These are phyloP conservation scores for Epinotia brunnichana DNA, from an alignment of 2,888 invertebrate genomes.

Conservation along the genomic window DNA sequence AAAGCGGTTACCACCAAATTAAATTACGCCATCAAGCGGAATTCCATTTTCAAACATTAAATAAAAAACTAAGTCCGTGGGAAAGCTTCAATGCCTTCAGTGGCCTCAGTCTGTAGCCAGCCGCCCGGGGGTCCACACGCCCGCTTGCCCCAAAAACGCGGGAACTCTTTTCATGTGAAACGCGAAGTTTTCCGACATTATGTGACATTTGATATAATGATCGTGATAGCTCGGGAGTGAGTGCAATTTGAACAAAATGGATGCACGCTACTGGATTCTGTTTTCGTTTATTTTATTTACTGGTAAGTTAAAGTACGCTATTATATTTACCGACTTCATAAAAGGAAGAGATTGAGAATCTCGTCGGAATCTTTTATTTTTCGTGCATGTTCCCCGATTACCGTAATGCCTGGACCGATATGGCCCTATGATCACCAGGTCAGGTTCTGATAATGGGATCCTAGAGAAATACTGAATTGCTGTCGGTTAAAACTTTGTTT, in stretches of 20 bases:
- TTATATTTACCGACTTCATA: too few species aligned
- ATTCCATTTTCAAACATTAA: conserved; percentile 35
- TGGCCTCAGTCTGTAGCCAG: conserved; percentile 51
- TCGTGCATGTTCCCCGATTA: too few species aligned
- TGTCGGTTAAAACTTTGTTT: too few species aligned
- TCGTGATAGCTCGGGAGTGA: conserved; percentile 32
- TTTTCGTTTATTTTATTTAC: conserved; percentile 49
- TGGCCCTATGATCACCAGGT: too few species aligned
- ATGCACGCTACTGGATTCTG: conserved; percentile 55
- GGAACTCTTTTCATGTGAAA: conserved; percentile 55
- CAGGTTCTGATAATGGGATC: too few species aligned
- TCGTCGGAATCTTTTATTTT: too few species aligned
- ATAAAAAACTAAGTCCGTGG: conserved; percentile 37
- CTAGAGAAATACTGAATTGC: too few species aligned
- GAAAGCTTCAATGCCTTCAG: conserved; percentile 40
- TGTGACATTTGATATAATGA: conserved; percentile 44
- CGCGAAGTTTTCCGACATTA: conserved; percentile 30
- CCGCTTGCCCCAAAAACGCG: conserved; percentile 50
- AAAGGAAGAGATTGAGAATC: too few species aligned
- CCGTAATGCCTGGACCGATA: too few species aligned
- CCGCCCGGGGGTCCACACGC: conserved; percentile 50
- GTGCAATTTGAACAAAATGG: conserved; percentile 54
- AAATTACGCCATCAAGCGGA: conserved; percentile 47
- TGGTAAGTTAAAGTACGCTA: conserved; percentile 53
- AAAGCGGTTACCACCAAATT: conserved; percentile 45